Conservation (phyloP, 2,797 vertebrate genomes). For the Tapera naevia region DNA sequence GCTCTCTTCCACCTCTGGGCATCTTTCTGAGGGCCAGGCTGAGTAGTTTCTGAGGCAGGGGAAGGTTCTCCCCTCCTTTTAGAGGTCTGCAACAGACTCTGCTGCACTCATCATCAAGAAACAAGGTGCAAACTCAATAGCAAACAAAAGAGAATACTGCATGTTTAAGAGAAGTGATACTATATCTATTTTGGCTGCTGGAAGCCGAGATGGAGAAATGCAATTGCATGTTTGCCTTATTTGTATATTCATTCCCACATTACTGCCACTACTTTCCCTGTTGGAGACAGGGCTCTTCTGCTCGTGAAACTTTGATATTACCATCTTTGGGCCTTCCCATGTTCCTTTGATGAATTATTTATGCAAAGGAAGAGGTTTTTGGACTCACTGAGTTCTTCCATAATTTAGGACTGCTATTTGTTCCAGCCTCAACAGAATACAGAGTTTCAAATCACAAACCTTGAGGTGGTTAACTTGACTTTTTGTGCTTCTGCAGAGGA, state of each 20-base stretch:
- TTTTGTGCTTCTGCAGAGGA: background rate
- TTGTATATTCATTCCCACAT: background rate
- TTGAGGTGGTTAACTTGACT: background rate
- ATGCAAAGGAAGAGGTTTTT: background rate
- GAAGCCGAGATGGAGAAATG: background rate
- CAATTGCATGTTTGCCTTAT: background rate
- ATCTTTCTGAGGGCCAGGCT: background rate
- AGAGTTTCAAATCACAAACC: background rate
- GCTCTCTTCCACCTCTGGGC: background rate
- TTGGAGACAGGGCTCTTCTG: accelerated
- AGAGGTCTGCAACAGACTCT: background rate
- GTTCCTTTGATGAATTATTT: background rate
- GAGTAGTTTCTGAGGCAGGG: background rate
- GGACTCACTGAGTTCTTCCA: background rate
- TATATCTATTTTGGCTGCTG: background rate
- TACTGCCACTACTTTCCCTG: background rate
- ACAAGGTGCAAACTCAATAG: background rate
- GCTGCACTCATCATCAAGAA: background rate
- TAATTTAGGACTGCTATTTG: background rate
- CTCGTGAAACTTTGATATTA: background rate
- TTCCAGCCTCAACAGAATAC: background rate
- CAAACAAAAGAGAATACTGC: background rate
- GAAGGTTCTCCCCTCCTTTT: background rate
- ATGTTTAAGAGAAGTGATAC: background rate
- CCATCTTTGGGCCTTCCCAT: background rate